phyloP scores from a whole-genome alignment of 2,113 vertebrate genomes.

The Ammospiza nelsoni region DNA sequence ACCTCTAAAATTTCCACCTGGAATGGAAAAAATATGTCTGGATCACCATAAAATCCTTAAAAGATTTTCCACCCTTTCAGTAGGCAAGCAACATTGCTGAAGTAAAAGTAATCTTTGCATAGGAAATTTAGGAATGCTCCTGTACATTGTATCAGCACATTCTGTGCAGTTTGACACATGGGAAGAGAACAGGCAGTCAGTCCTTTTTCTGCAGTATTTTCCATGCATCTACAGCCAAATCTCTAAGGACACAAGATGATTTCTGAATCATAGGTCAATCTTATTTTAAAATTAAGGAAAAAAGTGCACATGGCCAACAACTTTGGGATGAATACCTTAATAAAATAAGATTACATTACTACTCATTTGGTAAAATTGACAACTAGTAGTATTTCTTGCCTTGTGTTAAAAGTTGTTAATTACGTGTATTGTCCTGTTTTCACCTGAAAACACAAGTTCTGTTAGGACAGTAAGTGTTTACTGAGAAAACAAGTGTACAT shows the following conservation, averaged over 20 bases:
- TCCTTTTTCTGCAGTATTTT: not conserved
- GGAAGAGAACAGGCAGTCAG: not conserved
- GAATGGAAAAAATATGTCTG: slow-evolving; percentile 4
- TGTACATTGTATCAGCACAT: not conserved
- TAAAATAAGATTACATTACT: slow-evolving; percentile 3
- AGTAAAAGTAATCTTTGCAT: not conserved
- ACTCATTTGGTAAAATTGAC: not conserved
- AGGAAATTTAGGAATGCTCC: slow-evolving; percentile 4
- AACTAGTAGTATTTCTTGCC: not conserved
- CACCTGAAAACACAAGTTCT: slow-evolving; percentile 30
- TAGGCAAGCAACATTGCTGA: not conserved
- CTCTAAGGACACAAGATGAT: slow-evolving; percentile 3
- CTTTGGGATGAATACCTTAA: not conserved
- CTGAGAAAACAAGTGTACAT: rapidly evolving
- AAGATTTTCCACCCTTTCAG: not conserved
- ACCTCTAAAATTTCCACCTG: slow-evolving; percentile 7
- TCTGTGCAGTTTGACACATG: not conserved
- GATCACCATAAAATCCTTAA: not conserved
- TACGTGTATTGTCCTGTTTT: not conserved
- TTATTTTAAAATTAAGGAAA: slow-evolving; percentile 17
- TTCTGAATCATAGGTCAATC: not conserved
- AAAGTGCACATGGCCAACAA: not conserved
- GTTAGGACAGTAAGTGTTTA: not conserved
- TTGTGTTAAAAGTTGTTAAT: not conserved
- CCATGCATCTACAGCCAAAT: slow-evolving; percentile 2